Conservation (phyloP, 1,140 invertebrate genomes). For the Musca vetustissima region DNA sequence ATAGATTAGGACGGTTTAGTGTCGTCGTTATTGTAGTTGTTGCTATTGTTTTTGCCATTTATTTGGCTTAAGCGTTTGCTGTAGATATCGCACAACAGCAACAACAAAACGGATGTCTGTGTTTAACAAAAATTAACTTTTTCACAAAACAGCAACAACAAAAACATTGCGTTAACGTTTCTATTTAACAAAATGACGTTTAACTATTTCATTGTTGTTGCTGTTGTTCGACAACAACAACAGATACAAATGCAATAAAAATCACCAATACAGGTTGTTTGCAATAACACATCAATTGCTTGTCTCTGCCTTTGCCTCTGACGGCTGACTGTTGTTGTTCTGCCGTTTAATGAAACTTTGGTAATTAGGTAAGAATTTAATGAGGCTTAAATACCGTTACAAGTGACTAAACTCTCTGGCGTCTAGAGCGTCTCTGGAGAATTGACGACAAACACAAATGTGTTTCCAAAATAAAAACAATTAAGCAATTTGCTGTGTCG, state of each 20-base stretch:
- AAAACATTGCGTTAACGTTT: conserved; percentile 19
- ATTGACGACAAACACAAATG: too few relatives aligned
- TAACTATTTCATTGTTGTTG: neutral
- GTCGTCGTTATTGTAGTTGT: neutral
- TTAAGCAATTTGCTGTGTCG: neutral
- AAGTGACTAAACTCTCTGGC: conserved; percentile 17
- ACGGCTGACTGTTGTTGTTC: neutral
- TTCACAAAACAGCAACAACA: too few relatives aligned
- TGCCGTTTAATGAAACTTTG: too few relatives aligned
- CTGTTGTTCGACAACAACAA: too few relatives aligned
- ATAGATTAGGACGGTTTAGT: too few relatives aligned
- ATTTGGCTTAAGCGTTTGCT: neutral
- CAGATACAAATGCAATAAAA: too few relatives aligned
- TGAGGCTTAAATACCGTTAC: conserved; percentile 22
- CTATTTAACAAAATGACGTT: conserved; percentile 22
- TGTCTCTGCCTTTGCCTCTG: too few relatives aligned
- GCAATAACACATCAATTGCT: too few relatives aligned
- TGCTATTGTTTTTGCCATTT: neutral
- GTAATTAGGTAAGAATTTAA: conserved; percentile 9
- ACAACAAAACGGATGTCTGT: conserved; percentile 21
- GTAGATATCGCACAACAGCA: too few relatives aligned
- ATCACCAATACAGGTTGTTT: neutral
- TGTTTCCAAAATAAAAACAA: neutral
- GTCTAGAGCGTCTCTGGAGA: too few relatives aligned
- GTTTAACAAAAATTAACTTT: conserved; percentile 18